Evolutionary conservation across 2,888 invertebrate genomes (phyloP).

Genomic region (Rhagonycha lutea): DNA sequence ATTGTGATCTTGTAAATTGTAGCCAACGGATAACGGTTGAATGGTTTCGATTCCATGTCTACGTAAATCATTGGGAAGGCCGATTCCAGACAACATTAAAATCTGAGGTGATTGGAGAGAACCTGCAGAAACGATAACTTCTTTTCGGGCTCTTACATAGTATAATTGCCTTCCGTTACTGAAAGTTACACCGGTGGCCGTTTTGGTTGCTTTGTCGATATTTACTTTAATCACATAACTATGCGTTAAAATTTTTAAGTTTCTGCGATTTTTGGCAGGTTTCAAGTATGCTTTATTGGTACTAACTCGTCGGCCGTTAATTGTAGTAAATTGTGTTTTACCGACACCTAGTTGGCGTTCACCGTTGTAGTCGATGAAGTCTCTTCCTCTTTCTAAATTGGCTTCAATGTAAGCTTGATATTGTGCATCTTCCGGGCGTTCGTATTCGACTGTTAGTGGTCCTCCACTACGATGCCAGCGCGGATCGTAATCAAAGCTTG

Average conservation of each 20-base stretch:
- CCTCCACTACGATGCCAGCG: constrained; percentile 68
- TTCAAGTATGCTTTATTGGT: constrained; percentile 69
- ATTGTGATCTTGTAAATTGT: constrained; percentile 77
- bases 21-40: constrained; percentile 72
- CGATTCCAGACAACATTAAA: constrained; percentile 81
- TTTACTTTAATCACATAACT: constrained; percentile 71
- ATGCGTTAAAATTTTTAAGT: constrained; percentile 70
- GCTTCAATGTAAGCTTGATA: constrained; percentile 66
- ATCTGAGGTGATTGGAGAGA: constrained; percentile 81
- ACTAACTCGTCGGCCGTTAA: constrained; percentile 62
- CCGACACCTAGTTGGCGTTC: constrained; percentile 64
- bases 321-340: constrained; percentile 64
- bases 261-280: constrained; percentile 65
- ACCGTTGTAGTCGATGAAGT: constrained; percentile 68
- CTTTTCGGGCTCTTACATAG: constrained; percentile 65
- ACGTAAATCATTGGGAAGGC: constrained; percentile 65
- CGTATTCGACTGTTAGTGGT: constrained; percentile 67
- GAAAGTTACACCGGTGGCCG: constrained; percentile 69
- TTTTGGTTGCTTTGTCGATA: constrained; percentile 61
- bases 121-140: constrained; percentile 78
- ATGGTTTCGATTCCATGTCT: constrained; percentile 63
- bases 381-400: constrained; percentile 68
- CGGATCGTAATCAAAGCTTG: constrained; percentile 59
- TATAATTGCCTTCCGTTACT: constrained; percentile 61
- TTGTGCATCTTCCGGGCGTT: constrained; percentile 60